Percentiles rank a stretch among this genome's conserved stretches.
phyloP scores from a whole-genome alignment of 2,888 invertebrate species.

The Tetragonula carbonaria region DNA sequence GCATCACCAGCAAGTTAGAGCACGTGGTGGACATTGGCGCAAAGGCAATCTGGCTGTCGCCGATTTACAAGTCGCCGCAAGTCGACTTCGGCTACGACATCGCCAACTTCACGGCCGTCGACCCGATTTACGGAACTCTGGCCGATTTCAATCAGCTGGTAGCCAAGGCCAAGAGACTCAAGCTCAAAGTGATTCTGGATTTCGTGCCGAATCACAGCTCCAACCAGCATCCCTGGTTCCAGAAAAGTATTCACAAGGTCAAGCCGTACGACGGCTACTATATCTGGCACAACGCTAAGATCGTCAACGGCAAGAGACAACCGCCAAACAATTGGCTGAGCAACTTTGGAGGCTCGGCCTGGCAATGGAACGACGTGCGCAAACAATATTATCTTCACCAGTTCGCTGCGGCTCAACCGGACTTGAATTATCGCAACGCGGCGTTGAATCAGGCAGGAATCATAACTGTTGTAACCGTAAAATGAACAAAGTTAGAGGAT shows the following conservation, averaged over 20 bases:
- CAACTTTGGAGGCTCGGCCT: constrained; percentile 86
- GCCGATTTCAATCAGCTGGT: constrained; percentile 85
- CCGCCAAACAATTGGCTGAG: constrained; percentile 86
- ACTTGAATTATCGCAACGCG: constrained; percentile 87
- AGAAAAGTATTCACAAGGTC: constrained; percentile 87
- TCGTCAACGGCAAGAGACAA: constrained; percentile 73
- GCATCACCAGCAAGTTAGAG: constrained; percentile 83
- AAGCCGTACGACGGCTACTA: constrained; percentile 90
- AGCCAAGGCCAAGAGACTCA: constrained; percentile 80
- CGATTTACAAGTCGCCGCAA: constrained; percentile 89
- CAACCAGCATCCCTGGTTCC: constrained; percentile 93
- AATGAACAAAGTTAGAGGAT: no score
- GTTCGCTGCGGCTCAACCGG: constrained; percentile 87
- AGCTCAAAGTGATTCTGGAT: constrained; percentile 83
- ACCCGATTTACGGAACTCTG: constrained; percentile 86
- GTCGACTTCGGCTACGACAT: constrained; percentile 89
- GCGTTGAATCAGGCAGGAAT: constrained; percentile 78
- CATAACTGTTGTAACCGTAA: no score
- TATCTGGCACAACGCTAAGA: constrained; percentile 89
- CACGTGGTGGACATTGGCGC: constrained; percentile 87
- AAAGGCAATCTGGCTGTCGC: constrained; percentile 89
- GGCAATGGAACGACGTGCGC: constrained; percentile 86
- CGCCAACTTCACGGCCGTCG: constrained; percentile 86
- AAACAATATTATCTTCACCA: constrained; percentile 88
- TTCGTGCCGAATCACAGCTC: constrained; percentile 89